Percentiles rank a stretch among this genome's conserved stretches.
Conservation (phyloP, 2,113 vertebrate species). For the Gymnogyps californianus region DNA sequence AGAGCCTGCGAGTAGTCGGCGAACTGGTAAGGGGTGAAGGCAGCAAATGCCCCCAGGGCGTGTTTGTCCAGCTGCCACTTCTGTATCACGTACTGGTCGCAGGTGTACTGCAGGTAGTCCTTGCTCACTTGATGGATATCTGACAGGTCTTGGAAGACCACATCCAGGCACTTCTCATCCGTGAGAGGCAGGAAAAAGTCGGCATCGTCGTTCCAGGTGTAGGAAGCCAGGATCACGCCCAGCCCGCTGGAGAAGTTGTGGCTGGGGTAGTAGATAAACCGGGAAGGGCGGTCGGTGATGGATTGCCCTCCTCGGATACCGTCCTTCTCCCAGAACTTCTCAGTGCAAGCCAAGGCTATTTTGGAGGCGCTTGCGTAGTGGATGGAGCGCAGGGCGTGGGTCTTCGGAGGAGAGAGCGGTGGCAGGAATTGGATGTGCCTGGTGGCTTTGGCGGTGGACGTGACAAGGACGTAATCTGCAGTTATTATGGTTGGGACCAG, state of each 20-base stretch:
- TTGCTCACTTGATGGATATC: conserved; percentile 71
- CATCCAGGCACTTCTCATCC: not conserved
- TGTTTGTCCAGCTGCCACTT: conserved; percentile 80
- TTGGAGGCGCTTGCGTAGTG: conserved; percentile 80
- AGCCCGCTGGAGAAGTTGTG: conserved; percentile 67
- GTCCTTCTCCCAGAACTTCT: conserved; percentile 81
- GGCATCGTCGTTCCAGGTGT: conserved; percentile 77
- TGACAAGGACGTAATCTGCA: conserved; percentile 73
- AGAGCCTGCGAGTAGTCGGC: conserved; percentile 62
- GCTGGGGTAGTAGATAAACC: conserved; percentile 85
- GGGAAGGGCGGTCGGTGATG: conserved; percentile 76
- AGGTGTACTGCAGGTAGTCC: conserved; percentile 48
- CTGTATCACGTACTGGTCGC: conserved; percentile 68
- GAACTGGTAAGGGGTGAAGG: conserved; percentile 82
- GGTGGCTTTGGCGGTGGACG: conserved; percentile 75
- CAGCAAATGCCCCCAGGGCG: conserved; percentile 74
- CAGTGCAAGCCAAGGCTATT: conserved; percentile 75
- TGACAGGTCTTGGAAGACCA: conserved; percentile 75
- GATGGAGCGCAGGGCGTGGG: conserved; percentile 75
- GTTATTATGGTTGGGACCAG: fast-evolving
- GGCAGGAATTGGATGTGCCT: conserved; percentile 78
- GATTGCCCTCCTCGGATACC: conserved; percentile 78
- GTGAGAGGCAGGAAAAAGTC: conserved; percentile 73
- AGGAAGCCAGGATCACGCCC: conserved; percentile 80
- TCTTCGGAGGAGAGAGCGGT: conserved; percentile 66